phyloP scores from a whole-genome alignment of 2,113 vertebrate species.

The Cyrtonyx montezumae region DNA sequence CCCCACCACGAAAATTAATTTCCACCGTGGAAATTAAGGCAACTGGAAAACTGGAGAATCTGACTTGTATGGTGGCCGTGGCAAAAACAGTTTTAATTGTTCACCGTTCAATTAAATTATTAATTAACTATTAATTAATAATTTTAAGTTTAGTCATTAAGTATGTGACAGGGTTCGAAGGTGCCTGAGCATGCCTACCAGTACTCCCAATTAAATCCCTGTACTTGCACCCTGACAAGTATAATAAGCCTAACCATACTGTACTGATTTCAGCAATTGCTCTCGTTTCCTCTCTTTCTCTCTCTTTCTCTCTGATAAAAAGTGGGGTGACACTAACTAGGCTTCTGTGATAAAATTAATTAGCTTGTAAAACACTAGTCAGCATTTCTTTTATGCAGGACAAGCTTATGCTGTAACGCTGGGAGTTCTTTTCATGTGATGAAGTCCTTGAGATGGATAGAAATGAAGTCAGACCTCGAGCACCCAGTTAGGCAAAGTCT shows the following conservation, averaged over 20 bases:
- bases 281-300: constrained; percentile 60
- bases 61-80: not conserved
- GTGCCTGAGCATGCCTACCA: constrained; percentile 44
- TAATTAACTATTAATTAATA: constrained; percentile 63
- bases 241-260: not conserved
- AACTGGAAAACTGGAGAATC: not conserved
- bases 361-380: constrained; percentile 7
- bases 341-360: constrained; percentile 29
- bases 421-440: constrained; percentile 8
- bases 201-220: constrained; percentile 19
- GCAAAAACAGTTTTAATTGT: not conserved
- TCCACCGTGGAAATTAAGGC: not conserved
- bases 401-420: not conserved
- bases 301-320: constrained; percentile 57
- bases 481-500: not conserved
- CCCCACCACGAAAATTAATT: not conserved
- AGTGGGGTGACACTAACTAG: not conserved
- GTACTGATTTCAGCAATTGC: not conserved
- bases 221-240: constrained; percentile 4
- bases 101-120: not conserved
- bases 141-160: not conserved
- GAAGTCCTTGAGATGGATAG: not conserved
- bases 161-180: not conserved
- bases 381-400: not conserved
- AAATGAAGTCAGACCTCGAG: not conserved